These are phyloP conservation scores for Goniozus legneri DNA, from an alignment of 1,140 invertebrate species.

Conservation along the genomic window DNA sequence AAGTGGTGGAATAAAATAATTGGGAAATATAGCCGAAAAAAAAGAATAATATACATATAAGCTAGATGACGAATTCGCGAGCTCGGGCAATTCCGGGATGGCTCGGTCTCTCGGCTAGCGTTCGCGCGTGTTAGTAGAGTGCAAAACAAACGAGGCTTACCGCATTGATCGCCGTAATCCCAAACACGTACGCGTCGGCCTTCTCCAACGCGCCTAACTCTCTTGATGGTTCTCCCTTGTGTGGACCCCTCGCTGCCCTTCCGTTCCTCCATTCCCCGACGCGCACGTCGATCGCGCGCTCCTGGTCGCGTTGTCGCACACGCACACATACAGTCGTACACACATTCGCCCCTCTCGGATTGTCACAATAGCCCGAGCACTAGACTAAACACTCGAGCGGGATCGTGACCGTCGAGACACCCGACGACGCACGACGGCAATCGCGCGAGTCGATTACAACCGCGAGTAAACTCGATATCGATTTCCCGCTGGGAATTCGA, in stretches of 20 bases:
- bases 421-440: conserved; percentile 18
- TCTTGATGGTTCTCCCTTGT: conserved; percentile 2
- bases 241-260: conserved; percentile 7
- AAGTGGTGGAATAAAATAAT: too few relatives aligned
- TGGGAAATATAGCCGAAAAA: too few relatives aligned
- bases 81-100: conserved; percentile 2
- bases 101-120: conserved; percentile 2
- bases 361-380: conserved; percentile 38
- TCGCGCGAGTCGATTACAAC: too few relatives aligned
- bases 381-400: conserved; percentile 41
- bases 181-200: conserved; percentile 37
- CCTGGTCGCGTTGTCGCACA: conserved; percentile 13
- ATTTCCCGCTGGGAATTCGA: too few relatives aligned
- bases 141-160: conserved; percentile 45
- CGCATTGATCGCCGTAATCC: conserved; percentile 46
- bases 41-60: too few relatives aligned
- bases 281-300: not conserved
- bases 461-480: too few relatives aligned
- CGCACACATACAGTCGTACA: too few relatives aligned
- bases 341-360: too few relatives aligned
- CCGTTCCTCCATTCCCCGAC: not conserved
- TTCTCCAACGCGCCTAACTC: too few relatives aligned
- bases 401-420: conserved; percentile 27
- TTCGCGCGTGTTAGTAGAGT: conserved; percentile 23
- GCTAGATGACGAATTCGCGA: too few relatives aligned